Base-by-base conservation (phyloP, 2,888 invertebrate genomes). In the Priocnemis perturbator region DNA sequence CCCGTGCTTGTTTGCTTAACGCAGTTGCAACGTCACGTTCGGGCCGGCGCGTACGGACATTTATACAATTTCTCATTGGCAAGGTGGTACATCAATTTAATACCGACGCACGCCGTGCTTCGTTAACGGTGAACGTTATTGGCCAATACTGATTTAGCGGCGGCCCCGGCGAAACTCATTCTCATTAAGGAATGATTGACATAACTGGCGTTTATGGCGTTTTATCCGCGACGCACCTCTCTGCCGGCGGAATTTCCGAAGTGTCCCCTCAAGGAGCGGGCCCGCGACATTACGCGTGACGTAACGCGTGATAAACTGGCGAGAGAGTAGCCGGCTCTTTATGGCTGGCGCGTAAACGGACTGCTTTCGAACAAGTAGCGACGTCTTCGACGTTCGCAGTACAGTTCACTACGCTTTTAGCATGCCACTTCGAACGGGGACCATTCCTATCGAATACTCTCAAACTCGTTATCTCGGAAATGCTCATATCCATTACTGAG, bases 121-220 rank as follows among this genome's bases (percentile, higher is more conserved):
- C 76, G 76, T 73, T 79, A 78, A 73, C 73, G 73, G 59, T 78
- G 65, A 76, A 71, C 71, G 67, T 76, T 78, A 78, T 78, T 76
- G 73, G 76, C 73, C 62, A 65, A 67, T 65, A 73, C 65, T 66
- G 71, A 76, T 78, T 76, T 64, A 73, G 62, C 53, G 17, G 45
- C 20, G 56, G 60, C 60, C 62, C 53, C 56, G 66, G 64, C 69
- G n/a, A 77, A 78, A 76, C 79, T 71, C 55, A 60, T 73, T 78
- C 67, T 48, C 60, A 60, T 69, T 73, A 69, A 77, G 73, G 73
- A 77, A 73, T 76, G 78, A 77, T 77, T 71, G 77, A 78, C 76
- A 50, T 61, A 70, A 44, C 57, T 67, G 71, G 66, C 73, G 65
- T 73, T 73, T 78, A 73, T 64, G 60, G 44, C 58, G 65, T 68